Conservation (phyloP, 2,797 vertebrate genomes). For the Rachycentron canadum region DNA sequence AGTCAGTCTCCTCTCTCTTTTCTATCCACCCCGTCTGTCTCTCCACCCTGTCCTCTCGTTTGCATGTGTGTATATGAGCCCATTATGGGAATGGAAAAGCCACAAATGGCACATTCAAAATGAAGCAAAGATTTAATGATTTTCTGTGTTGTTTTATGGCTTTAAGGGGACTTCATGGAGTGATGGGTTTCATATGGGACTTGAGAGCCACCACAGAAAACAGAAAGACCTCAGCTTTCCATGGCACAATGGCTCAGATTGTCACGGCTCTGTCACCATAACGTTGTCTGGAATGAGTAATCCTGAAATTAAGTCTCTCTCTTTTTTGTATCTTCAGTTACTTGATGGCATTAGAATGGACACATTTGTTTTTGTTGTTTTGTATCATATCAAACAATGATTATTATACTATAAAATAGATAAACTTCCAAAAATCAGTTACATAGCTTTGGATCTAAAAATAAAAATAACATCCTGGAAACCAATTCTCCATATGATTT, state of each 20-base stretch:
- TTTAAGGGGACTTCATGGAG: slow-evolving; percentile 65
- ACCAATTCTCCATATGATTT: slow-evolving; percentile 26
- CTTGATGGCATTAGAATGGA: slow-evolving; percentile 36
- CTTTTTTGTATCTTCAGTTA: slow-evolving; percentile 15
- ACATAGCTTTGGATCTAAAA: neutral
- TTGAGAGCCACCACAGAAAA: slow-evolving; percentile 67
- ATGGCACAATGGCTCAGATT: slow-evolving; percentile 66
- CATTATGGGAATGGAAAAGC: slow-evolving; percentile 70
- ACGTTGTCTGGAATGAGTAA: slow-evolving; percentile 43
- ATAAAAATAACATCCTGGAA: slow-evolving; percentile 9
- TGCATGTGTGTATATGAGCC: slow-evolving; percentile 65
- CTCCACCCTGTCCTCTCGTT: slow-evolving; percentile 53
- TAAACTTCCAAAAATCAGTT: neutral
- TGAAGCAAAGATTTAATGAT: slow-evolving; percentile 74
- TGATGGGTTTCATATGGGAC: slow-evolving; percentile 80
- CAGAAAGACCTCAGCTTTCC: slow-evolving; percentile 72
- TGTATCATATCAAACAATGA: slow-evolving; percentile 19
- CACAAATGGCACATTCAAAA: slow-evolving; percentile 71
- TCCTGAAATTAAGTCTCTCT: slow-evolving; percentile 7
- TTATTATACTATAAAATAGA: neutral
- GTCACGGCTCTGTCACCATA: slow-evolving; percentile 61
- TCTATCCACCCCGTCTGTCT: slow-evolving; percentile 49
- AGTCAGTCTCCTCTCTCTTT: slow-evolving; percentile 10
- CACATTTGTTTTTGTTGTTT: slow-evolving; percentile 43
- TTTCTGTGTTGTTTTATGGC: slow-evolving; percentile 78